Base-by-base conservation (phyloP, 2,113 vertebrate species). In the Hippotragus niger region DNA sequence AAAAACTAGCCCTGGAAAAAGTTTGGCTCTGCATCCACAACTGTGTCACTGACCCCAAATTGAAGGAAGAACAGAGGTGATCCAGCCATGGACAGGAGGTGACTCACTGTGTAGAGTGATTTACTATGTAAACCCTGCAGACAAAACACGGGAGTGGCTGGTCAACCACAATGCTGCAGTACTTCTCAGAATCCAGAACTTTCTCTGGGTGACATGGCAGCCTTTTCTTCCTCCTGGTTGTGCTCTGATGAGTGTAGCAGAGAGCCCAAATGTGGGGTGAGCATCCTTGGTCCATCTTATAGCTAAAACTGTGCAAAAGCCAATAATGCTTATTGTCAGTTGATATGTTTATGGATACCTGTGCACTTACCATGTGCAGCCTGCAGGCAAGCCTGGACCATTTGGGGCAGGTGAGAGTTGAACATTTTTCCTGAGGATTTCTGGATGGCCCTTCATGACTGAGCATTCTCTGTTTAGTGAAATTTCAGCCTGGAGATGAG, bases 271-370 rank as follows among this genome's bases (percentile, higher is more conserved):
- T 6, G 23, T 5, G 12, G 40, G 55, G 57, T 0, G 2, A 29
- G 83, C 27, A 86, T 88, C 96, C 98, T 2, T n/a, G 58, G 71
- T 94, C 87, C 60, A 4, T 78, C 78, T 98, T 96, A 85, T 76
- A 88, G 16, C 5, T 25, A 19, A 80, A 91, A 52, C 97, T 98
- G 97, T 98, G 97, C 21, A 80, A 82, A 96, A 98, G 96, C 87
- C 2, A 6, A 83, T 0, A 7, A 7, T 16, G 53, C 33, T 55
- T 45, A 29, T 45, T 11, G 2, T 85, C 60, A 76, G 76, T 2
- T 12, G n/a, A 10, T 29, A 17, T 0, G 64, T 67, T 80, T 12
- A n/a, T 17, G 27, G 36, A 19, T 78, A 19, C 33, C 13, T 11
- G 80, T 12, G 1, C 3, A 1, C 9, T 29, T 1, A 1, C 16